These are phyloP conservation scores for Schizothorax lantsangensis DNA, from an alignment of 2,797 vertebrate species.

Conservation along the genomic window DNA sequence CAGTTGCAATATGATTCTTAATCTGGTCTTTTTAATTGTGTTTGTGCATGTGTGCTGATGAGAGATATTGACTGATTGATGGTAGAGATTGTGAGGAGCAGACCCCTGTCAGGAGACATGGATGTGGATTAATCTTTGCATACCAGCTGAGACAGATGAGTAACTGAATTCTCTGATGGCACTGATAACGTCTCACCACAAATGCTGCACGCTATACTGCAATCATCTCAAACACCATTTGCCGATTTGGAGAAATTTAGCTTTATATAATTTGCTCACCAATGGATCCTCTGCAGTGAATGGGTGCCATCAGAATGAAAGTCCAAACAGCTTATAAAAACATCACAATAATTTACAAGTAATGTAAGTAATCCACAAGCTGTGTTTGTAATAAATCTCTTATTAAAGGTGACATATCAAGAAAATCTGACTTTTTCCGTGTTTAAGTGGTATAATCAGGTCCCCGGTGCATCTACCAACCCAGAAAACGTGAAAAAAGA, in stretches of 20 bases:
- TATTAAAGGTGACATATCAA: no score
- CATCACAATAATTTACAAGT: neutral
- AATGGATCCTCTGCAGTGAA: neutral
- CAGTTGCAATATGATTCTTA: conserved; percentile 17
- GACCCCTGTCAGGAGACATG: conserved; percentile 50
- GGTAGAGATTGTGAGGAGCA: conserved; percentile 47
- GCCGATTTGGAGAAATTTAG: neutral
- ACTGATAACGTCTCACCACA: conserved; percentile 48
- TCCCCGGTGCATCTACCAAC: no score
- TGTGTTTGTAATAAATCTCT: neutral
- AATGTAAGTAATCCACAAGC: neutral
- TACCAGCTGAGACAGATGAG: conserved; percentile 58
- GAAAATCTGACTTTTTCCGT: no score
- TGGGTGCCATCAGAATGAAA: neutral
- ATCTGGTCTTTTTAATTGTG: conserved; percentile 31
- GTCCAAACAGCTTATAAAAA: neutral
- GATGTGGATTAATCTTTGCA: conserved; percentile 62
- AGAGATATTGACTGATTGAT: conserved; percentile 63
- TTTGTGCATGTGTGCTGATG: conserved; percentile 10
- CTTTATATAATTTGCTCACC: neutral
- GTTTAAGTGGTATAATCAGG: no score
- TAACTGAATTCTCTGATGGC: conserved; percentile 47
- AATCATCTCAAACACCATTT: conserved; percentile 49
- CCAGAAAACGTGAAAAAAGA: no score
- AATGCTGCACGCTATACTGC: conserved; percentile 9